phyloP scores from a whole-genome alignment of 2,888 invertebrate species.

The Eustalomyia histrio region DNA sequence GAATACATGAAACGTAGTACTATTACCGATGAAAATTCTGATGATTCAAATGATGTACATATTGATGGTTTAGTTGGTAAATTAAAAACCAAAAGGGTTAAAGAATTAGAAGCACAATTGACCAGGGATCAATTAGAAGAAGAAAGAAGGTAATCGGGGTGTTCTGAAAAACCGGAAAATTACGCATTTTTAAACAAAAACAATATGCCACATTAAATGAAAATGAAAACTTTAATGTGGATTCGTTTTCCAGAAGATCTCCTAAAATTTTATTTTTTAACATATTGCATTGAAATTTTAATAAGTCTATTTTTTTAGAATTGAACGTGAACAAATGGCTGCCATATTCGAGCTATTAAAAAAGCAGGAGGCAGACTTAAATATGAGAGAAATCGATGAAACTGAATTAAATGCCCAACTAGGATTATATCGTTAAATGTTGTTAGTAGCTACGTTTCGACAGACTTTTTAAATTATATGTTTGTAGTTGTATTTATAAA shows the following conservation, averaged over 20 bases:
- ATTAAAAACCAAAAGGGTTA: constrained; percentile 70
- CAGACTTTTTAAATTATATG: constrained; percentile 20
- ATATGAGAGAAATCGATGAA: constrained; percentile 72
- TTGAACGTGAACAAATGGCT: constrained; percentile 79
- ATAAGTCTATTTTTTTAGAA: constrained; percentile 68
- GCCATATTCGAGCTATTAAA: constrained; percentile 79
- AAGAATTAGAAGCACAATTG: constrained; percentile 69
- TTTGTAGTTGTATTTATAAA: constrained; percentile 2
- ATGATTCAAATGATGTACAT: constrained; percentile 46
- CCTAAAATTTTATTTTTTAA: too few relatives aligned
- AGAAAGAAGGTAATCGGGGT: constrained; percentile 71
- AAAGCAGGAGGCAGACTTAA: constrained; percentile 79
- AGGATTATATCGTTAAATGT: constrained; percentile 66
- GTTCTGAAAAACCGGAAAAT: too few relatives aligned
- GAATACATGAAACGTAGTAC: background rate
- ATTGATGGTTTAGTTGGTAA: constrained; percentile 69
- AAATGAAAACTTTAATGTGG: too few relatives aligned
- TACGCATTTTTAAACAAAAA: too few relatives aligned
- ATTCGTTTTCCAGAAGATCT: too few relatives aligned
- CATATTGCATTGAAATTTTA: background rate
- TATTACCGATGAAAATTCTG: constrained; percentile 41
- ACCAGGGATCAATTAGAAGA: constrained; percentile 71
- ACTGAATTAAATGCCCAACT: constrained; percentile 66
- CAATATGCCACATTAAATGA: too few relatives aligned
- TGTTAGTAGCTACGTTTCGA: constrained; percentile 9